phyloP scores from a whole-genome alignment of 2,797 vertebrate species.

The Sciaenops ocellatus region DNA sequence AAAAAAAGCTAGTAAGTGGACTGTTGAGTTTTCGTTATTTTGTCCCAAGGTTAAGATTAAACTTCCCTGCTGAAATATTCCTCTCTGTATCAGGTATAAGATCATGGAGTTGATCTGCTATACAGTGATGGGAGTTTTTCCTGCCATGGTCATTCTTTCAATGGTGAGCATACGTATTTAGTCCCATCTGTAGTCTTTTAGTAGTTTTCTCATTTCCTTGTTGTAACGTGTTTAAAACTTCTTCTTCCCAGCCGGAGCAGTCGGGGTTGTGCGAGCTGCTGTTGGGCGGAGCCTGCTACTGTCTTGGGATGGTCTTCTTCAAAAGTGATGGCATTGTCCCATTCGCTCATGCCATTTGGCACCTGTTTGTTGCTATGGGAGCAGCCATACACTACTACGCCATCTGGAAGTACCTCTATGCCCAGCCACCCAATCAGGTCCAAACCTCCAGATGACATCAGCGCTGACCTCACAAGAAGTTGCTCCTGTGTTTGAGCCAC shows the following conservation, averaged over 20 bases:
- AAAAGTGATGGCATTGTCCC: slow-evolving; percentile 96
- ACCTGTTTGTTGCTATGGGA: slow-evolving; percentile 94
- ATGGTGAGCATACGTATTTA: slow-evolving; percentile 88
- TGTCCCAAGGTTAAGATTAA: neutral
- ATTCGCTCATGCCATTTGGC: slow-evolving; percentile 98
- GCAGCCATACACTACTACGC: slow-evolving; percentile 96
- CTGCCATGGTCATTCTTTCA: slow-evolving; percentile 93
- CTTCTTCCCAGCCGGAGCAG: slow-evolving; percentile 87
- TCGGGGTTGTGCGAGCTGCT: slow-evolving; percentile 92
- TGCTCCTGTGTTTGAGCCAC: slow-evolving; percentile 36
- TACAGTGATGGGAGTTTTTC: slow-evolving; percentile 93
- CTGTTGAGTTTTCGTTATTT: neutral
- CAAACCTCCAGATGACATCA: slow-evolving; percentile 89
- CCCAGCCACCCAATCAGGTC: slow-evolving; percentile 79
- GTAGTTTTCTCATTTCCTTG: neutral
- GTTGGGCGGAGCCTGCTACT: slow-evolving; percentile 91
- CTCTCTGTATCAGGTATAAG: slow-evolving; percentile 89
- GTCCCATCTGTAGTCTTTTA: neutral
- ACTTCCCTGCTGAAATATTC: neutral
- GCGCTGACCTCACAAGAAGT: slow-evolving; percentile 66
- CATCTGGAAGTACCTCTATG: slow-evolving; percentile 96
- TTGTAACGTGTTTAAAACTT: neutral
- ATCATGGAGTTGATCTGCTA: slow-evolving; percentile 96
- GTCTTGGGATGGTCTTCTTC: slow-evolving; percentile 95
- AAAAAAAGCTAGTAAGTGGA: neutral